Evolutionary conservation across 2,888 invertebrate species (phyloP).

Genomic region (Operophtera brumata): DNA sequence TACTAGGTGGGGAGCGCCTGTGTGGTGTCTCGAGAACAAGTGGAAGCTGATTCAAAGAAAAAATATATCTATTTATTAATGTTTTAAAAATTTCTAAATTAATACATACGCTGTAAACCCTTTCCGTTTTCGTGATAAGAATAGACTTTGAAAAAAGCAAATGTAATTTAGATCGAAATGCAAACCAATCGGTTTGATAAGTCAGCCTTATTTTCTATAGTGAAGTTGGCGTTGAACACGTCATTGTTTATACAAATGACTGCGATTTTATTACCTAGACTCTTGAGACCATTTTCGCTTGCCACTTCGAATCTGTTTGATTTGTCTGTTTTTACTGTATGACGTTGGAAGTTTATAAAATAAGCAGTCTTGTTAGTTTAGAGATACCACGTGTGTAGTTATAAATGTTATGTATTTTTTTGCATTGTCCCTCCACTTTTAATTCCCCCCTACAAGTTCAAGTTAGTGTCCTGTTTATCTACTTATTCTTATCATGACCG

Average conservation of each 20-base stretch:
- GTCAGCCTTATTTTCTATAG: constrained; percentile 15
- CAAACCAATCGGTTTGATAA: neutral
- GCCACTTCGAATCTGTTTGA: constrained; percentile 4
- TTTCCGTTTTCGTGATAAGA: no score
- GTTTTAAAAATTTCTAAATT: no score
- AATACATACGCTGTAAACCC: no score
- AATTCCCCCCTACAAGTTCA: no score
- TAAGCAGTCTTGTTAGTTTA: constrained; percentile 21
- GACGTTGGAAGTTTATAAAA: constrained; percentile 27
- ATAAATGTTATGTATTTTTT: constrained; percentile 9
- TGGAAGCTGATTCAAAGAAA: no score
- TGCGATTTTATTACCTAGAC: constrained; percentile 10
- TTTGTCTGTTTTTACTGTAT: constrained; percentile 14
- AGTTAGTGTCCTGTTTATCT: neutral
- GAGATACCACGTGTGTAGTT: constrained; percentile 20
- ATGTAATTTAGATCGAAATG: no score
- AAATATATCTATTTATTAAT: no score
- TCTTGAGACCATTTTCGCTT: constrained; percentile 2
- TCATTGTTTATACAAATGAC: constrained; percentile 24
- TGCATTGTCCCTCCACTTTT: constrained; percentile 15
- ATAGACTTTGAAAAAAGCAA: neutral
- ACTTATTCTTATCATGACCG: constrained; percentile 29
- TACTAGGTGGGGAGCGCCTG: no score
- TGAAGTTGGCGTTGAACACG: constrained; percentile 3
- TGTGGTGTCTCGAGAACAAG: no score